Evolutionary conservation across 2,113 vertebrate species (phyloP), one percentile per base, ranked within the genome.

Genomic region (Montifringilla adamsi): DNA sequence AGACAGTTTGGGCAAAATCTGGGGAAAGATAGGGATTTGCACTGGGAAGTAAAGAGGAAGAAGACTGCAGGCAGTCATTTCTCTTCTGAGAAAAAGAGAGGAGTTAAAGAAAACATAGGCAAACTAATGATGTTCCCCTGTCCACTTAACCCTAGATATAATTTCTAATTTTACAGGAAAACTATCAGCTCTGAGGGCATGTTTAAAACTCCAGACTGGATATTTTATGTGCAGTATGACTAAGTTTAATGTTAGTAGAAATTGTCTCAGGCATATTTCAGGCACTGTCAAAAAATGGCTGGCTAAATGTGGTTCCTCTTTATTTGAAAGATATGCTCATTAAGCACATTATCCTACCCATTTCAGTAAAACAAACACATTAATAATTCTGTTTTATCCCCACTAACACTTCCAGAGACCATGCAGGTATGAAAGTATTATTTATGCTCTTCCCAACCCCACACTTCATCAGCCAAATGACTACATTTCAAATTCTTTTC

Each of bases 281-380:
- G 74, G 50, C 37, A 28, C 33, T 60, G 49, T 33, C 3, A 21
- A 76, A 90, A 92, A 82, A 68, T 8, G 20, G n/a, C 50, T 77
- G 0, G 0, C 21, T 91, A 67, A 86, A 92, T 26, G 52, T 52
- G 13, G 17, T 28, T 80, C 24, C 50, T 88, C 67, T 80, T 85
- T 67, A 63, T 77, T 87, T 91, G 78, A 90, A 58, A 86, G 78
- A 80, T 23, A 63, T 1, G 6, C 50, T 95, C 23, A 68, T 90
- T 86, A 90, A 64, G 13, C 33, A 77, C 18, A 31, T 86, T 93
- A 81, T 39, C 39, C 68, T 63, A 55, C 59, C 69, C 43, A 58
- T 91, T 88, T 88, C 75, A 56, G 63, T 62, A 72, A 88, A 95
- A 86, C 50, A 78, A 96, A 89, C 59, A 81, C 55, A 89, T 91